Evolutionary conservation across 1,140 invertebrate genomes (phyloP), one percentile per base, ranked within the genome.

Genomic region (Scaptodrosophila lebanonensis): DNA sequence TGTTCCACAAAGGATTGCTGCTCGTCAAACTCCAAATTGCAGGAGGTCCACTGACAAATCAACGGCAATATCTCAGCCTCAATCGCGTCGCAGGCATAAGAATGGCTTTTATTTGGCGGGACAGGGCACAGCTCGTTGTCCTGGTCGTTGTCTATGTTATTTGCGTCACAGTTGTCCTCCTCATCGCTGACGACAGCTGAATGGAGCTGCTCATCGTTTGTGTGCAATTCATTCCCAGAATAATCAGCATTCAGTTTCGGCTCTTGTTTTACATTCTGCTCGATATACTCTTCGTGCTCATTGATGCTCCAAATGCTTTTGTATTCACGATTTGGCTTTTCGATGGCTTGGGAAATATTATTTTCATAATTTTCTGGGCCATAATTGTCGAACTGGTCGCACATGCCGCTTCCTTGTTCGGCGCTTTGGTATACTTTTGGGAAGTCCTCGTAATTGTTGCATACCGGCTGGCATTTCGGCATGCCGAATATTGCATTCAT

Each of bases 1-100:
- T 98, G 97, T 27, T 92, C 90, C 0, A 98, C 96, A 18, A 98
- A 88, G 2, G 91, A 90, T 29, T 91, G 93, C 66, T 97, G 95
- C 57, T 92, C 91, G 0, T 91, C 88, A 86, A 96, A 97, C 32
- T 90, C 87, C 56, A 91, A 90, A 66, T 93, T 93, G 83, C 96
- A 98, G 54, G 94, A 92, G 27, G 94, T 91, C 96, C 96, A 98
- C 44, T 91, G 89, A 83, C 97, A 98, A 11, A 84, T 62, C 7
- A 83, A 49, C 2, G 89, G 89, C 17, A 66, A 25, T 2, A 38
- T 2, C 2, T 79, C 69, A 0, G 18, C 39, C 5, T 75, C 82
- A 0, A 36, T 49, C 17, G 17, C 61, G 44, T 20, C 50, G 25
- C 3, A 35, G 5, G 30, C n/a, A 20, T 49, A 5, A 22, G 40